Evolutionary conservation across 2,888 invertebrate genomes (phyloP).

Genomic region (Leucophora obtusa): DNA sequence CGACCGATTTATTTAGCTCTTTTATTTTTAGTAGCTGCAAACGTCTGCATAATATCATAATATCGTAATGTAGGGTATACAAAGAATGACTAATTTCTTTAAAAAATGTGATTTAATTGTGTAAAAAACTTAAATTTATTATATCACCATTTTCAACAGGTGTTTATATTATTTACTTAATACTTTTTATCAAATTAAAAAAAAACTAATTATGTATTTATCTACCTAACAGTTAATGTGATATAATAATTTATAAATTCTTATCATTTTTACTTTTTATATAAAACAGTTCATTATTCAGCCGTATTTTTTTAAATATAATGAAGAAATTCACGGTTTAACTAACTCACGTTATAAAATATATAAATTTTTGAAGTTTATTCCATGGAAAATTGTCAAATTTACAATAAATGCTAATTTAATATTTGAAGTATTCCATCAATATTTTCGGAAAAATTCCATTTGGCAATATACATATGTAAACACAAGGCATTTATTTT

Average conservation of each 20-base stretch:
- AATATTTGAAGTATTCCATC: too few species aligned
- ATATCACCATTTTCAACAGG: slow-evolving; percentile 4
- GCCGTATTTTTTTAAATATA: background rate
- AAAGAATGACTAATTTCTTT: too few species aligned
- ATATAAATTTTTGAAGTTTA: too few species aligned
- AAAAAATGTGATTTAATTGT: too few species aligned
- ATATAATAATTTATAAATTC: background rate
- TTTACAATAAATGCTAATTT: too few species aligned
- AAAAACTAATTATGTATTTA: background rate
- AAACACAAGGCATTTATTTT: background rate
- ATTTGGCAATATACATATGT: background rate
- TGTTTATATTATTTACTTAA: background rate
- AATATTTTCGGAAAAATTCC: background rate
- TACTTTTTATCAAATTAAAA: background rate
- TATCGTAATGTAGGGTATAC: too few species aligned
- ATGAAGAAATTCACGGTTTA: too few species aligned
- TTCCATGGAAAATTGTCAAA: too few species aligned
- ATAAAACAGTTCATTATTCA: background rate
- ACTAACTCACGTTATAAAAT: too few species aligned
- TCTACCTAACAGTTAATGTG: slow-evolving; percentile 1
- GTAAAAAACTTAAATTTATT: background rate
- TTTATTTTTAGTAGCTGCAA: too few species aligned
- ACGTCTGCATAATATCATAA: too few species aligned
- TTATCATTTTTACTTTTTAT: background rate
- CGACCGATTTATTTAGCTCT: too few species aligned